A percentile compares a stretch with the other conserved stretches of the same genome.
phyloP scores from a whole-genome alignment of 2,797 vertebrate species.

The Sorex maritimensis region DNA sequence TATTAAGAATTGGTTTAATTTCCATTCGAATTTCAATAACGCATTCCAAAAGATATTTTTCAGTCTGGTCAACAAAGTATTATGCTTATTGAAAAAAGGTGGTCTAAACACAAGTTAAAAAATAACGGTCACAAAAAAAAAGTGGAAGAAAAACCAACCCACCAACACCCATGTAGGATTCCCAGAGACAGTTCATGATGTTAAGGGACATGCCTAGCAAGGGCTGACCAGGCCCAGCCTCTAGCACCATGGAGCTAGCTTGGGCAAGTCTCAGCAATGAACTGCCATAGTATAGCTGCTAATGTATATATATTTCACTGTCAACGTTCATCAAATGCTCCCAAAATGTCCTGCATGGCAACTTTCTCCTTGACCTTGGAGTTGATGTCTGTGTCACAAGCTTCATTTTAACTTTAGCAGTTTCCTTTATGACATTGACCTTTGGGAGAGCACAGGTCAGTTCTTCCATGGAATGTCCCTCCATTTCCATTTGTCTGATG shows the following conservation, averaged over 20 bases:
- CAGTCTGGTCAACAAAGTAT: slow-evolving; percentile 19
- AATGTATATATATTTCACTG: slow-evolving; percentile 17
- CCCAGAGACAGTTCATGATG: too few species aligned
- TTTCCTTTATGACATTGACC: not conserved
- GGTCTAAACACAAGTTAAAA: slow-evolving; percentile 57
- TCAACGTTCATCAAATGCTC: slow-evolving; percentile 33
- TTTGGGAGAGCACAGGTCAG: not conserved
- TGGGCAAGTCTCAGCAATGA: not conserved
- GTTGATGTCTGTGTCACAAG: not conserved
- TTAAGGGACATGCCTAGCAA: too few species aligned
- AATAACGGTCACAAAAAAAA: not conserved
- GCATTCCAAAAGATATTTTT: not conserved
- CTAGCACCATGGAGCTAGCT: too few species aligned
- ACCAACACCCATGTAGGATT: too few species aligned
- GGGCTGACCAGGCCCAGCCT: too few species aligned
- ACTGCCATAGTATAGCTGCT: not conserved
- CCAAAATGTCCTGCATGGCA: not conserved
- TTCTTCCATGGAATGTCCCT: not conserved
- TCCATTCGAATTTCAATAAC: slow-evolving; percentile 48
- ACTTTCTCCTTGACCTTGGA: not conserved
- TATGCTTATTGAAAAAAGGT: slow-evolving; percentile 54
- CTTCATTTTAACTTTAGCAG: too few species aligned
- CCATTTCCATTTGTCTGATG: slow-evolving; percentile 7
- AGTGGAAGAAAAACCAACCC: not conserved
- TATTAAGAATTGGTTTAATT: slow-evolving; percentile 47